Evolutionary conservation across 2,797 vertebrate genomes (phyloP).

Genomic region (Urosaurus nigricauda): DNA sequence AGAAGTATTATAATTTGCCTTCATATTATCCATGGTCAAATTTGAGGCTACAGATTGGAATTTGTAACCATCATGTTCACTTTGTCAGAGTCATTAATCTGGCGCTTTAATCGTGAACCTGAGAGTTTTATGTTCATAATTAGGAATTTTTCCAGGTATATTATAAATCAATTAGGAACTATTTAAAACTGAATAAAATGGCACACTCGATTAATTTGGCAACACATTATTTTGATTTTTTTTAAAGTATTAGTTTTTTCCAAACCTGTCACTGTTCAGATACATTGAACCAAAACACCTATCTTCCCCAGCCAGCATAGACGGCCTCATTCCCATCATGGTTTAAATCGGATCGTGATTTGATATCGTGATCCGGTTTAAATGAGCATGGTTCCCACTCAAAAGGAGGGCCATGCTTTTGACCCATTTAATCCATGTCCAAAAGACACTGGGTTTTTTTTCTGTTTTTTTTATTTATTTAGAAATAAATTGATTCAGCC

Average conservation of each 20-base stretch:
- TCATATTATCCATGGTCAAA: background rate
- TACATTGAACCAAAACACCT: background rate
- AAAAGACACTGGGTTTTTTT: too few species aligned
- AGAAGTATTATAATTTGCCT: background rate
- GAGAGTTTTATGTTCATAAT: conserved; percentile 1
- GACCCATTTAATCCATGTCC: too few species aligned
- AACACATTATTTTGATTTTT: background rate
- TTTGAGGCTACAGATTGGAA: background rate
- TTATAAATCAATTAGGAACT: too few species aligned
- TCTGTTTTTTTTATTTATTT: too few species aligned
- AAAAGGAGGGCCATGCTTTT: too few species aligned
- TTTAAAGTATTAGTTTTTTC: background rate
- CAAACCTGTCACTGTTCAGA: background rate
- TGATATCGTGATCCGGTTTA: too few species aligned
- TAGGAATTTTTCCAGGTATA: background rate
- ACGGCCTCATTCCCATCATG: too few species aligned
- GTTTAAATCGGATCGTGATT: too few species aligned
- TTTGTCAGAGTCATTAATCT: background rate
- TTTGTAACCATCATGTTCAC: background rate
- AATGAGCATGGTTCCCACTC: too few species aligned
- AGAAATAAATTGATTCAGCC: too few species aligned
- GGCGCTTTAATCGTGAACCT: background rate
- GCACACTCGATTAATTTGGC: background rate
- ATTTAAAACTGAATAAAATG: background rate
- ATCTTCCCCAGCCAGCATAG: background rate